Base-by-base conservation (phyloP, 1,140 invertebrate genomes). In the Aphidius ervi region DNA sequence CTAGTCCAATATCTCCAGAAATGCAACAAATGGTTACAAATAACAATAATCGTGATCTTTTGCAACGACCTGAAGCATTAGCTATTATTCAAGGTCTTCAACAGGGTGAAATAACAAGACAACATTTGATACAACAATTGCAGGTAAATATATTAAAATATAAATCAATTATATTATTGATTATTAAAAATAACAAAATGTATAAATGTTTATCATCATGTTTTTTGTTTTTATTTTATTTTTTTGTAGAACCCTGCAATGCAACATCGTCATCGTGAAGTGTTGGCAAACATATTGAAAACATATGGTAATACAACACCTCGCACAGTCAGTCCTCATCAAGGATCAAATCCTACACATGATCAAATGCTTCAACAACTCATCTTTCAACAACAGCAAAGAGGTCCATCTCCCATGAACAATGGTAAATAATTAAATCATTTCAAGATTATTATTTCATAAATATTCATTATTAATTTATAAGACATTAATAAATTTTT, bases 51-150 rank as follows among this genome's bases (percentile, higher is more conserved):
- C 76, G 83, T 43, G 88, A 89, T 60, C 74, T 90, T 50, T 68
- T 90, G 42, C 86, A 86, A 69, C 73, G 87, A 64, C 87, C 87
- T 0, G 89, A 91, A 75, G 87, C 88, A 6, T 85, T 88, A 72
- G 86, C 86, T 46, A 88, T 90, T 45, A 83, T 90, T 67, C 85
- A 86, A 73, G 87, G 88, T 83, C 74, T 90, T 63, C 86, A 86
- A 66, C 82, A 85, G 31, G 89, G 88, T 55, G 87, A 90, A 71
- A 86, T 91, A n/a, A 88, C 87, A 2, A 82, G 83, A 31, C 85
- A 87, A 66, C 84, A 88, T 70, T 76, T 91, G 46, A 84, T 89
- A 66, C 88, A 91, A 68, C 89, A 92, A 72, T 76, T 90, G 23
- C 78, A 81, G 67, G 83, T 82, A 60, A 46, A 60, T 10, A 4